Conservation (phyloP, 1,140 invertebrate genomes). For the Dolichoris vasculosae region DNA sequence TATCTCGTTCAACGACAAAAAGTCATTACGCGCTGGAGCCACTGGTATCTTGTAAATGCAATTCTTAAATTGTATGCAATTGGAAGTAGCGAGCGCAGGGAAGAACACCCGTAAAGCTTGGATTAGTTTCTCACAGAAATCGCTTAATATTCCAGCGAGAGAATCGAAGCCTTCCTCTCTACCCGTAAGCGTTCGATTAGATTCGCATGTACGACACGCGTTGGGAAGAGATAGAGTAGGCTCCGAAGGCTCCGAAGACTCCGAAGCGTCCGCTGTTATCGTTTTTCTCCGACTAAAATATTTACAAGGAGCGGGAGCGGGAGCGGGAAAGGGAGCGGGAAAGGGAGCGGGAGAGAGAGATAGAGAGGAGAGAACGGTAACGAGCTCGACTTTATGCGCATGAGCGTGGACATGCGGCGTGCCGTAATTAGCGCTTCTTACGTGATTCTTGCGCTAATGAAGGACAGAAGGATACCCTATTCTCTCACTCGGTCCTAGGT, state of each 20-base stretch:
- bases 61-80: not conserved
- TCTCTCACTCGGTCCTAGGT: not conserved
- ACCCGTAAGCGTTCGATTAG: slow-evolving; percentile 3
- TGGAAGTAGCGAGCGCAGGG: not conserved
- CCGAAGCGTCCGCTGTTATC: slow-evolving; percentile 29
- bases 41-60: not conserved
- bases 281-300: slow-evolving; percentile 54
- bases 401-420: slow-evolving; percentile 43
- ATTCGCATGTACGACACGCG: slow-evolving; percentile 8
- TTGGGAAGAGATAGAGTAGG: not conserved
- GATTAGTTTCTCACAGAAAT: not conserved
- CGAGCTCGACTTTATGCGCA: slow-evolving; percentile 27
- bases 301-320: slow-evolving; percentile 49
- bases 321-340: not conserved
- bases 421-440: slow-evolving; percentile 66
- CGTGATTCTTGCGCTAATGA: slow-evolving; percentile 63
- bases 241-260: not conserved
- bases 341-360: not conserved
- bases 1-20: too few species aligned
- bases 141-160: slow-evolving; percentile 35
- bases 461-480: slow-evolving; percentile 54
- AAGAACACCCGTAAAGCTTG: not conserved
- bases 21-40: too few species aligned
- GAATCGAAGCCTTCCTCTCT: not conserved
- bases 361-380: slow-evolving; percentile 27